These are phyloP conservation scores for Aphelinus atriplicis DNA, from an alignment of 1,140 invertebrate species.

Conservation along the genomic window DNA sequence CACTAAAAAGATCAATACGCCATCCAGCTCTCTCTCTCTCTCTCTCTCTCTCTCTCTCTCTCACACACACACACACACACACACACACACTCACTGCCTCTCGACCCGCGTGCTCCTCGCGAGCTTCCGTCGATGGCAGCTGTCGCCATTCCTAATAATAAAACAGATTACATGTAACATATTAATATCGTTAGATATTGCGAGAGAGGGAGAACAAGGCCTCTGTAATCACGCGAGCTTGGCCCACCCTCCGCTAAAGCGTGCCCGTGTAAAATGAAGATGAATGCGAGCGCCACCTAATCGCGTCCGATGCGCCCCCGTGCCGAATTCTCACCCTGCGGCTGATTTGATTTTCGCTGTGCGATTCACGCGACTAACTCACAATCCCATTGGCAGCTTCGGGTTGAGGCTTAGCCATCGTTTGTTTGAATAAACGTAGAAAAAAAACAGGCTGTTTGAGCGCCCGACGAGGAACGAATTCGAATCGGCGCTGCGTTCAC, in stretches of 20 bases:
- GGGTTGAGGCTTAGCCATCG: too few species aligned
- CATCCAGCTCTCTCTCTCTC: conserved; percentile 45
- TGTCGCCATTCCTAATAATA: conserved; percentile 41
- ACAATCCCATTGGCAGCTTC: too few species aligned
- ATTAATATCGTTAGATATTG: not conserved
- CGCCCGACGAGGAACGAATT: too few species aligned
- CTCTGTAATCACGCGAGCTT: not conserved
- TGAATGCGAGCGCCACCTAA: conserved; percentile 21
- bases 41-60: conserved; percentile 20
- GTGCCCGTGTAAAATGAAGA: conserved; percentile 20
- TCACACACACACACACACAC: not conserved
- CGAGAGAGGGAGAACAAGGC: not conserved
- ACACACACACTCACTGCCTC: not conserved
- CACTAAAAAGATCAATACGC: conserved; percentile 68
- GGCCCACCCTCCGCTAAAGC: not conserved
- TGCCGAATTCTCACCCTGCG: too few species aligned
- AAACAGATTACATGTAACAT: conserved; percentile 32
- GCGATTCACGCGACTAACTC: not conserved
- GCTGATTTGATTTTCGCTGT: conserved; percentile 13
- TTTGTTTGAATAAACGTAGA: too few species aligned
- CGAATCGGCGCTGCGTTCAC: too few species aligned
- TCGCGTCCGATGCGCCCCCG: conserved; percentile 21
- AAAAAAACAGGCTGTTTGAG: too few species aligned
- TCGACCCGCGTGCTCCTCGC: not conserved
- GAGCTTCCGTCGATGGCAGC: conserved; percentile 31